Base-by-base conservation (phyloP, 2,113 vertebrate genomes). In the Cephalopholis sonnerati region DNA sequence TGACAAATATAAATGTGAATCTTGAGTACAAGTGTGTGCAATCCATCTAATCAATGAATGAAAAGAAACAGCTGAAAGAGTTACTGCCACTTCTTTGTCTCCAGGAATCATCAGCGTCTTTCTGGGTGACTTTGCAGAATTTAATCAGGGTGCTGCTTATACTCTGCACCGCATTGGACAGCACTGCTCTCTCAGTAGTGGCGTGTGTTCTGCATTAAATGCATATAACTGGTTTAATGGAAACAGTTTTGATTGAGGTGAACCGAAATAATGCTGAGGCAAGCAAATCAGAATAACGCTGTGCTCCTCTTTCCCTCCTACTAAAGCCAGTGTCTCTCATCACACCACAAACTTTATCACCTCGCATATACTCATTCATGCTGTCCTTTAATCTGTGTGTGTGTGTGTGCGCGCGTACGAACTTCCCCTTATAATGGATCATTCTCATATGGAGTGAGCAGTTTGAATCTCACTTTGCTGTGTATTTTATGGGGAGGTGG, bases 311-410 rank as follows among this genome's bases (percentile, higher is more conserved):
- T 57, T 72, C 48, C 77, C 70, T 91, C 76, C 67, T 59, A 17
- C 89, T 87, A 80, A 87, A 79, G 27, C 77, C 79, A 85, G 81
- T 84, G 89, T 91, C 82, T 88, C 69, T 68, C 89, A 89, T 79
- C 84, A 74, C 68, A 77, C 10, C 64, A 67, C 62, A 44, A 53
- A 64, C 77, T 86, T 77, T 72, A 74, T 70, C 65, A 57, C 71
- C 65, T 74, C 67, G 78, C 3, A 12, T 73, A 77, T 29, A 2
- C 8, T 79, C 83, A 89, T 91, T 89, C 66, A 85, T 83, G 27
- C 64, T 67, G 62, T 83, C 51, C 6, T 3, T 51, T 77, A 46
- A 79, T 79, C 25, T 62, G 17, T 55, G 50, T 61, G 24, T 55
- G 62, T 81, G 50, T 63, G 29, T 71, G 69, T 61, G 25, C 68